These are phyloP conservation scores for Ciona savignyi DNA, from an alignment of 23 tunicate genomes.

Conservation along the genomic window DNA sequence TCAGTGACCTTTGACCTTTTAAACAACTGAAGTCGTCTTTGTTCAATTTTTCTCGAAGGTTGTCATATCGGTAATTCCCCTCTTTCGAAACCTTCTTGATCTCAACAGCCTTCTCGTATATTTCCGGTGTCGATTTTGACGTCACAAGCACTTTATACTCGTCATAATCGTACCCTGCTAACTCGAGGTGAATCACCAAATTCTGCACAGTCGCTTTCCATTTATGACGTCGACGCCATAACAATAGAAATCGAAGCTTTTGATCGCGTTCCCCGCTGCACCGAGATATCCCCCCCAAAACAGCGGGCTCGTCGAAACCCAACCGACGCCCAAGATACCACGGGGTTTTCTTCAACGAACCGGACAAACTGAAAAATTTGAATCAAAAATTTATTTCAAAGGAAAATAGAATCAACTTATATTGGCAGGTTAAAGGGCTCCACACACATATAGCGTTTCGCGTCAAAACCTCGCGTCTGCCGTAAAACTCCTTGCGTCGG, in stretches of 20 bases:
- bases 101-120: constrained; percentile 39
- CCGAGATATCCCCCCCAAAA: constrained; percentile 4
- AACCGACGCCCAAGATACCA: constrained; percentile 83
- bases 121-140: constrained; percentile 9
- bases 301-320: constrained; percentile 36
- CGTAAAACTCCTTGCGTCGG: too few species aligned
- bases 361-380: too few species aligned
- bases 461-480: too few species aligned
- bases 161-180: constrained; percentile 41
- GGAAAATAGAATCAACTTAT: too few species aligned
- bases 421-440: too few species aligned
- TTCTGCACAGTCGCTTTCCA: constrained; percentile 71
- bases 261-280: constrained; percentile 14
- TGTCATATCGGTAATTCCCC: constrained; percentile 35
- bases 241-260: constrained; percentile 33
- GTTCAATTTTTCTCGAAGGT: too few species aligned
- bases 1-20: too few species aligned
- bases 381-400: too few species aligned
- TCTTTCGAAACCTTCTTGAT: constrained; percentile 11
- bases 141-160: constrained; percentile 47
- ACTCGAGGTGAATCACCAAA: constrained; percentile 50
- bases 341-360: constrained; percentile 35
- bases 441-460: too few species aligned
- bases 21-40: too few species aligned
- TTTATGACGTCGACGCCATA: constrained; percentile 58